Evolutionary conservation across 2,888 invertebrate genomes (phyloP).

Genomic region (Sinhomidia bicolor): DNA sequence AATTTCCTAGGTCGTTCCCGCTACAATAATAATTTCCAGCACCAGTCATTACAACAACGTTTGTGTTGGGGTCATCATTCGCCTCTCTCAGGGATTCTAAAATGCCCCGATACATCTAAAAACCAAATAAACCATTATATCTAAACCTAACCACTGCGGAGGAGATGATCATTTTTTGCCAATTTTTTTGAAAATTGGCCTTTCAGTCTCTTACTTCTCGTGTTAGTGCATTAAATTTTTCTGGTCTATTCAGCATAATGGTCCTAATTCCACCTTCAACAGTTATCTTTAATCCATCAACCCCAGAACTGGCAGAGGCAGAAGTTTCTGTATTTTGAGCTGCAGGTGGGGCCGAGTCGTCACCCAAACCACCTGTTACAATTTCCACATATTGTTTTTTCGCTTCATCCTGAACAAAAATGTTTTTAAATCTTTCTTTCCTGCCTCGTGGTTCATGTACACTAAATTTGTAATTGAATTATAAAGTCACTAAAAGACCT

Average conservation of each 20-base stretch:
- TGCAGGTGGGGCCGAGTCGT: neutral
- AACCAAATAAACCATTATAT: conserved; percentile 37
- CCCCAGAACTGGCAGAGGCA: neutral
- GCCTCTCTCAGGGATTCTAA: conserved; percentile 87
- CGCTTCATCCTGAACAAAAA: conserved; percentile 82
- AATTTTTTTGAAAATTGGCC: no score
- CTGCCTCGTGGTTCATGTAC: no score
- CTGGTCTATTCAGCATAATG: conserved; percentile 89
- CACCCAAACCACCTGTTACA: conserved; percentile 81
- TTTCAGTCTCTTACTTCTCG: conserved; percentile 81
- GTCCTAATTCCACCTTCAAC: conserved; percentile 84
- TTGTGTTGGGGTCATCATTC: conserved; percentile 86
- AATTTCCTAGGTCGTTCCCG: conserved; percentile 89
- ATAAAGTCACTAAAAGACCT: no score
- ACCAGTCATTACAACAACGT: conserved; percentile 90
- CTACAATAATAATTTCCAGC: conserved; percentile 91
- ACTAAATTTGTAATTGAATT: conserved; percentile 4
- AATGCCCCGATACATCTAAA: conserved; percentile 87
- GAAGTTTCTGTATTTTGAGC: conserved; percentile 70
- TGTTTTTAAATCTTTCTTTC: no score
- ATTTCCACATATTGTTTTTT: conserved; percentile 83
- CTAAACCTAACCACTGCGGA: neutral
- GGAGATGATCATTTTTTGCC: no score
- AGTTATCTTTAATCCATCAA: conserved; percentile 80
- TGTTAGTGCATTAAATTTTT: conserved; percentile 90